phyloP scores from a whole-genome alignment of 2,797 vertebrate species.

The Mormyrops boulengeri region DNA sequence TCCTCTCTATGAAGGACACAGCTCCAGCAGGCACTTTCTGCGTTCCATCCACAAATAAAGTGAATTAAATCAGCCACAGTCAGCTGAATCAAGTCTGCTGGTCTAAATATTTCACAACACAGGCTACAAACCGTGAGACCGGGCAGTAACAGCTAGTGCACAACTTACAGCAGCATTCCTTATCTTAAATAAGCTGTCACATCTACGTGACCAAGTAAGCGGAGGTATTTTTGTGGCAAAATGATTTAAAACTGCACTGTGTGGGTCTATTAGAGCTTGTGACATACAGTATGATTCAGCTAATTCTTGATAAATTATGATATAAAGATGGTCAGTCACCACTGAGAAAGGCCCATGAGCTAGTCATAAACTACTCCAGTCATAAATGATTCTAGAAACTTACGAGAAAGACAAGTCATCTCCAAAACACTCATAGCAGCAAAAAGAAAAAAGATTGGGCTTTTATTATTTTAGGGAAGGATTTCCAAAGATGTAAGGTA shows the following conservation, averaged over 20 bases:
- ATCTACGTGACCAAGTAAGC: neutral
- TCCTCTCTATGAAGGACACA: neutral
- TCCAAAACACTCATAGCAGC: neutral
- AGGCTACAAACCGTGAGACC: neutral
- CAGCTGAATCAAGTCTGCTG: neutral
- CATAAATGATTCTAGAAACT: neutral
- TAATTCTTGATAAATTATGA: neutral
- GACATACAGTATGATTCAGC: neutral
- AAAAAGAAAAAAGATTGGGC: slow-evolving; percentile 19
- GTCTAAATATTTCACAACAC: neutral
- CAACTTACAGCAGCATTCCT: neutral
- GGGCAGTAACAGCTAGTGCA: neutral
- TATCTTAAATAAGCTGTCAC: neutral
- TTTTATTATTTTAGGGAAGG: too few species aligned
- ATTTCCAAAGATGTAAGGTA: too few species aligned
- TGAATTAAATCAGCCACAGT: neutral
- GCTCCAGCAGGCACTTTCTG: neutral
- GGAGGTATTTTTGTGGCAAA: neutral
- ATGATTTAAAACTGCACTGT: neutral
- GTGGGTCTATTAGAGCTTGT: neutral
- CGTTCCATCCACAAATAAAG: neutral
- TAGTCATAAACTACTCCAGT: neutral
- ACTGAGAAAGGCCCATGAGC: neutral
- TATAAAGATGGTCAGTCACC: neutral
- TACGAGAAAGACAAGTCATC: slow-evolving; percentile 10